Conservation (phyloP, 1,140 invertebrate species). For the Drosophila cardini region DNA sequence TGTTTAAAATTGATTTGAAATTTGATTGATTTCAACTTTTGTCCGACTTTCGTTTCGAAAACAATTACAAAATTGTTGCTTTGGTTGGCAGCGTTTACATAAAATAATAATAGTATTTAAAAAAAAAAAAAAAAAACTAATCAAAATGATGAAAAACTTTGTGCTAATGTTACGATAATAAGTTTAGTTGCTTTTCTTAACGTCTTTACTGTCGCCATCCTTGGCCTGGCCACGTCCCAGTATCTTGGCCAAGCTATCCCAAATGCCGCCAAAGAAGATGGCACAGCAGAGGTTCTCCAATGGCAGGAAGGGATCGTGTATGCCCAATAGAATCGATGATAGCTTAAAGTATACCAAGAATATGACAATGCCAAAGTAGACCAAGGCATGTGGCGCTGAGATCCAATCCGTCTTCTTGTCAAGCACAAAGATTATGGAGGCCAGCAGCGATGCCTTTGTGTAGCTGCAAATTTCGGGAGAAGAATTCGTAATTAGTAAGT, state of each 20-base stretch:
- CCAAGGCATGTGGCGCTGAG: conserved; percentile 97
- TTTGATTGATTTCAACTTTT: neutral
- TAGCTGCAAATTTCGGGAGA: conserved; percentile 88
- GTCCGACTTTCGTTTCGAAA: conserved; percentile 34
- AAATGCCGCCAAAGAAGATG: conserved; percentile 98
- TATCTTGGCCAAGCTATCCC: conserved; percentile 96
- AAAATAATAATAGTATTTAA: too few species aligned
- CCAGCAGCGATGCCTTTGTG: conserved; percentile 97
- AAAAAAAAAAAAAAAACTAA: neutral
- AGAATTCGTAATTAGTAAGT: conserved; percentile 7
- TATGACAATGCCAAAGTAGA: conserved; percentile 99
- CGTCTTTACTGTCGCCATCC: conserved; percentile 90
- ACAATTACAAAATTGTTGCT: conserved; percentile 53
- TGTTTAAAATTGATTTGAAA: conserved; percentile 50
- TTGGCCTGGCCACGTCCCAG: conserved; percentile 91
- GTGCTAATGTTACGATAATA: conserved; percentile 43
- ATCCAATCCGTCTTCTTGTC: conserved; percentile 99
- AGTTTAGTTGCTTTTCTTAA: conserved; percentile 92
- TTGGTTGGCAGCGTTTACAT: conserved; percentile 74
- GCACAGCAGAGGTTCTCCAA: conserved; percentile 99
- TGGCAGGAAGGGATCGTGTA: conserved; percentile 99
- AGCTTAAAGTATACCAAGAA: conserved; percentile 99
- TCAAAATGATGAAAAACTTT: conserved; percentile 24
- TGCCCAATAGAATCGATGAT: conserved; percentile 97
- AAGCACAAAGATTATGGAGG: conserved; percentile 97